Conservation (phyloP, 2,113 vertebrate species). For the Centropristis striata region DNA sequence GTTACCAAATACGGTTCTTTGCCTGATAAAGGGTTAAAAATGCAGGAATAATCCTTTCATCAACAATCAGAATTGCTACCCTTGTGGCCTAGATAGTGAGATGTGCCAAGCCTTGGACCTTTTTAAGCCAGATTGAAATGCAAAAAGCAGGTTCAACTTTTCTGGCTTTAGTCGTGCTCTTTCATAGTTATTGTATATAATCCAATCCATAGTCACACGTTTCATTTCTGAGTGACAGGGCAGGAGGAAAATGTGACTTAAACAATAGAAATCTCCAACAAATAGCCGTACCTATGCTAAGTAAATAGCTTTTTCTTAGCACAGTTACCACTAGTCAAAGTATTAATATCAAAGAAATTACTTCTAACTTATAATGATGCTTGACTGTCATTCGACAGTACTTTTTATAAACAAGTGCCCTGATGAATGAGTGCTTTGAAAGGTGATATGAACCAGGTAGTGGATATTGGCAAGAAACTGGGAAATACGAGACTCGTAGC, state of each 20-base stretch:
- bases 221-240: not conserved
- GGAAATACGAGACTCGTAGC: constrained; percentile 56
- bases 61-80: too few species aligned
- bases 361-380: not conserved
- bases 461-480: constrained; percentile 45
- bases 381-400: constrained; percentile 6
- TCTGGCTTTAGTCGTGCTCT: too few species aligned
- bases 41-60: too few species aligned
- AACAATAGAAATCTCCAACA: constrained; percentile 2
- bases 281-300: not conserved
- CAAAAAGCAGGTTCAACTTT: too few species aligned
- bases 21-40: too few species aligned
- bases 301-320: not conserved
- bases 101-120: too few species aligned
- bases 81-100: too few species aligned
- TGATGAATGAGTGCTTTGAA: constrained; percentile 48
- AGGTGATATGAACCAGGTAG: constrained; percentile 58
- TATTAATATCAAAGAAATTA: constrained; percentile 16
- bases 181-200: too few species aligned
- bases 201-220: too few species aligned
- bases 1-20: too few species aligned
- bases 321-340: not conserved
- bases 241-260: not conserved
- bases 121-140: too few species aligned
- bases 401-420: constrained; percentile 54